A percentile compares a stretch with the other conserved stretches of the same genome.
These are phyloP conservation scores for Amphipoea oculea DNA, from an alignment of 2,888 invertebrate genomes.

Conservation along the genomic window DNA sequence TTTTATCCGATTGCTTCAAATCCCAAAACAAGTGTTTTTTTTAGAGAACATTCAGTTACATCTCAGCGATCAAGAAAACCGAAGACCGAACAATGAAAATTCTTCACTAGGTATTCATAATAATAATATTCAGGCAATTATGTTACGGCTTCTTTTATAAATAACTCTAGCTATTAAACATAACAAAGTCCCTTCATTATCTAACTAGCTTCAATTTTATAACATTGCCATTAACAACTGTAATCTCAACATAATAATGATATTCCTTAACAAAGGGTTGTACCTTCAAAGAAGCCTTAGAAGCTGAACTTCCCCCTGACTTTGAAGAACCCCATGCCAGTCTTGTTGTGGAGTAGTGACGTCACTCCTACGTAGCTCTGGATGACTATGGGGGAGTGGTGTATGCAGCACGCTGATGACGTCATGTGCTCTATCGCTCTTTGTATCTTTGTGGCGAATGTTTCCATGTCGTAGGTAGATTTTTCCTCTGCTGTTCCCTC, in stretches of 20 bases:
- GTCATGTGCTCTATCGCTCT: slow-evolving; percentile 87
- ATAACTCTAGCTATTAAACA: slow-evolving; percentile 23
- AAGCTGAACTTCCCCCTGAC: slow-evolving; percentile 96
- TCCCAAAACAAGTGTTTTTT: neutral
- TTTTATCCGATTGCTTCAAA: neutral
- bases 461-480: slow-evolving; percentile 91
- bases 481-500: slow-evolving; percentile 83
- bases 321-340: slow-evolving; percentile 96
- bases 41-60: neutral
- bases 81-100: neutral
- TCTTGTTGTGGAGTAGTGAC: slow-evolving; percentile 95
- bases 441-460: slow-evolving; percentile 90
- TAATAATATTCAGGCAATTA: neutral
- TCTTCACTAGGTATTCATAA: neutral
- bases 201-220: slow-evolving; percentile 46
- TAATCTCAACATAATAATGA: slow-evolving; percentile 17
- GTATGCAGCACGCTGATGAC: slow-evolving; percentile 89
- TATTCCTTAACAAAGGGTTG: slow-evolving; percentile 23
- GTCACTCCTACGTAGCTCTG: slow-evolving; percentile 95
- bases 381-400: slow-evolving; percentile 93
- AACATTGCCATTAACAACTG: slow-evolving; percentile 15
- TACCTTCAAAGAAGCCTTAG: slow-evolving; percentile 78
- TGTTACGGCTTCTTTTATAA: neutral
- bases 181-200: slow-evolving; percentile 53
- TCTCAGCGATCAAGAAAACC: neutral